A percentile compares a stretch with the other conserved stretches of the same genome.
Conservation (phyloP, 2,888 invertebrate species). For the Rosalia funebris region DNA sequence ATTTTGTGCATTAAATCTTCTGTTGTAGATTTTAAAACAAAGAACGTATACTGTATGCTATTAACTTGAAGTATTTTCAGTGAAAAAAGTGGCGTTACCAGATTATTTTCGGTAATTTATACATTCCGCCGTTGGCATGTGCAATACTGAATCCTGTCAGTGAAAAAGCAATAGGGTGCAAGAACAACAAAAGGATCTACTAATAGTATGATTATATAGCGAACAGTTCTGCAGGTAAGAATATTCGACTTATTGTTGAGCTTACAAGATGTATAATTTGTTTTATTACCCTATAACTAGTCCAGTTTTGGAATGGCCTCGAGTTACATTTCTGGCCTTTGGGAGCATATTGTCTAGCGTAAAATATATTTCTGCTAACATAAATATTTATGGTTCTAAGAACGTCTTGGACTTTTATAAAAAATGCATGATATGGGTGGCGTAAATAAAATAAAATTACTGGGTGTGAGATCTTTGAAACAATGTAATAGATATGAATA, state of each 20-base stretch:
- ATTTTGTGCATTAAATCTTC: conserved; percentile 25
- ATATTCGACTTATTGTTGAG: conserved; percentile 17
- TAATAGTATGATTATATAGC: conserved; percentile 23
- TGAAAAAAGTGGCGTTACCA: conserved; percentile 30
- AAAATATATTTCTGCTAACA: conserved; percentile 10
- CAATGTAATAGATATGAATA: no score
- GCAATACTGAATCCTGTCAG: conserved; percentile 38
- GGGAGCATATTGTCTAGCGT: conserved; percentile 5
- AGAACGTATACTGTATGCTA: conserved; percentile 38
- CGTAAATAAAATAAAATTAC: no score
- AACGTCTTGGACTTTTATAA: neutral
- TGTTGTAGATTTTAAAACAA: conserved; percentile 33
- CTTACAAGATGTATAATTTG: conserved; percentile 17
- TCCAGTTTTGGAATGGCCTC: conserved; percentile 14
- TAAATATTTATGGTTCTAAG: conserved; percentile 22
- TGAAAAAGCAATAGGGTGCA: conserved; percentile 12
- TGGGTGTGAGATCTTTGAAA: no score
- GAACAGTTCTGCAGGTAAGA: conserved; percentile 14
- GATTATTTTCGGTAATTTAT: conserved; percentile 45
- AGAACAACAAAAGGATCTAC: conserved; percentile 11
- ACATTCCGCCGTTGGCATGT: conserved; percentile 39
- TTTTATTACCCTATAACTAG: conserved; percentile 14
- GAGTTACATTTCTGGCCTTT: conserved; percentile 7
- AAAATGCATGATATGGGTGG: neutral
- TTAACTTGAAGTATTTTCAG: conserved; percentile 35